A percentile compares a stretch with the other conserved stretches of the same genome.
These are phyloP conservation scores for Heliocidaris erythrogramma DNA, from an alignment of 35 echinoderm and acorn worm species.

Conservation along the genomic window DNA sequence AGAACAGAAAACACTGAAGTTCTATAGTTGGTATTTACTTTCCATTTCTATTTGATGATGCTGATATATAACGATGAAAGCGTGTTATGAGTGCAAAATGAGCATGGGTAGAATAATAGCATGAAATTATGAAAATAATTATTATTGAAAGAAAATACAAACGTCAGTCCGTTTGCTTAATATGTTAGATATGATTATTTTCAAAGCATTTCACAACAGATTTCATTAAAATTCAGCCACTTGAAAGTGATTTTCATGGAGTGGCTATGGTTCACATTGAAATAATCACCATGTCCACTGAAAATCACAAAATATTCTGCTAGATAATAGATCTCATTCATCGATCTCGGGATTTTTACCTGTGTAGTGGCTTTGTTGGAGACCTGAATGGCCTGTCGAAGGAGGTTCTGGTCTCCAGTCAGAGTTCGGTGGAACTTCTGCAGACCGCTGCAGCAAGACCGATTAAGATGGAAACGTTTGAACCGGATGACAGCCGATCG, in stretches of 20 bases:
- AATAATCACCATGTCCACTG: background rate
- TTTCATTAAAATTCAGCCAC: background rate
- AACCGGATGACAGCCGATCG: slow-evolving; percentile 8
- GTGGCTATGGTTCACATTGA: background rate
- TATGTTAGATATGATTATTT: too few relatives aligned
- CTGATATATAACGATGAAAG: background rate
- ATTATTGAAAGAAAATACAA: too few relatives aligned
- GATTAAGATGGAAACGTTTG: slow-evolving; percentile 8
- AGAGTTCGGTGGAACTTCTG: slow-evolving; percentile 31
- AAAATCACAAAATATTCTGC: background rate
- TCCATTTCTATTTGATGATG: background rate
- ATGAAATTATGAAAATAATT: too few relatives aligned
- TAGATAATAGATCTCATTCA: background rate
- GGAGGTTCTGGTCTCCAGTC: slow-evolving; percentile 4
- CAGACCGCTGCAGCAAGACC: background rate
- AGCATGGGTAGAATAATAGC: too few relatives aligned
- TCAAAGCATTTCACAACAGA: too few relatives aligned
- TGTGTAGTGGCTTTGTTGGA: background rate
- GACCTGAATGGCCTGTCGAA: slow-evolving; percentile 19
- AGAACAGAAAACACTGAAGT: background rate
- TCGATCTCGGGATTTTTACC: background rate
- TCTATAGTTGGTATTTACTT: background rate
- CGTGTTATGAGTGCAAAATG: too few relatives aligned
- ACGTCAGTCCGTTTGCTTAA: too few relatives aligned
- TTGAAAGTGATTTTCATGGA: background rate